Base-by-base conservation (phyloP, 1,140 invertebrate genomes). In the Hylyphantes graminicola region DNA sequence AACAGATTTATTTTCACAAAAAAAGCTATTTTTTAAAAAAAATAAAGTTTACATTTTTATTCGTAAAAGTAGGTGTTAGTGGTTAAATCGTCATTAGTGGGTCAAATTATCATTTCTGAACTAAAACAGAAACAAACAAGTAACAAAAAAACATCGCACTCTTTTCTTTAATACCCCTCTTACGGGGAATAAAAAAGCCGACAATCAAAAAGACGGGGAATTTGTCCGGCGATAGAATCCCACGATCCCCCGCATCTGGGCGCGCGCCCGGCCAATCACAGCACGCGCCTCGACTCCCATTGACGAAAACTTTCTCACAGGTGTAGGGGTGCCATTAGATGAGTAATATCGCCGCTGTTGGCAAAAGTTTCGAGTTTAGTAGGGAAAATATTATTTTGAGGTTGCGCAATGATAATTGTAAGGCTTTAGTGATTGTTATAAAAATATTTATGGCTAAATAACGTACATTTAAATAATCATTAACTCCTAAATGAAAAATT, bases 201-300 rank as follows among this genome's bases (percentile, higher is more conserved):
- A 79, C 57, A 80, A 13, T 13, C 12, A 59, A 59, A 13, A 59
- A 59, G 17, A 21, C 15, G 53, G 72, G 72, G 54, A 73, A 74
- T n/a, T 21, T 12, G 12, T 55, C 0, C 12, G 12, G 59, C 51
- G 48, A 51, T 70, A 74, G 19, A 61, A 83, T 83, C 80, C 80
- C 80, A 83, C 79, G 79, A 67, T 81, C 79, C 57, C 80, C 21
- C 53, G 57, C 80, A 83, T 74, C 57, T 64, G 80, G 80, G 80
- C 72, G 51, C 21, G 19, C 55, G 70, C 59, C 48, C 50, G 67
- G 70, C 80, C 80, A 83, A 83, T 83, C 80, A 83, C 8, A 59
- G 51, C 80, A 83, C 80, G 80, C 80, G 80, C 74, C 80, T 54
- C 5, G 35, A 57, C 54, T 65, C 63, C 35, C 61, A 83, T 75